Evolutionary conservation across 2,888 invertebrate genomes (phyloP).

Genomic region (Chymomyza procnemis): DNA sequence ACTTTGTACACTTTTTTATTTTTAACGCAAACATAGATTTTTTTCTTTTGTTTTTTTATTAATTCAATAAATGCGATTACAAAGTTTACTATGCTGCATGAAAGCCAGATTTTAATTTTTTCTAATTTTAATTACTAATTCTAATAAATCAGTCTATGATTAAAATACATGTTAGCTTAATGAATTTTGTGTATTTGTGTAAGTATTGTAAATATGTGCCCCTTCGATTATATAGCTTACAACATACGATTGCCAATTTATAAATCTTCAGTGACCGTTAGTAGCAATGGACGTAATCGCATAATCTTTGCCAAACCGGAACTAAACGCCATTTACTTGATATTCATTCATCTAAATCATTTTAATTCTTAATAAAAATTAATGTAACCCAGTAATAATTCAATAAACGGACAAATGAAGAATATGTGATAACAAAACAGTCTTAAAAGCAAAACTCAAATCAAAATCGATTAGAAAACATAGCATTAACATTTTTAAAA

Average conservation of each 20-base stretch:
- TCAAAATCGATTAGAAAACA: not conserved
- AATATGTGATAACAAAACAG: not conserved
- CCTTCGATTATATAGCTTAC: conserved; percentile 31
- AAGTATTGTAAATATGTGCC: conserved; percentile 38
- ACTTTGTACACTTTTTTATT: not conserved
- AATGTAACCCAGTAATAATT: not conserved
- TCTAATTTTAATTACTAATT: conserved; percentile 76
- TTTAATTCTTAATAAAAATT: not conserved
- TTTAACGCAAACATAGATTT: not conserved
- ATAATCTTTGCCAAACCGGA: not conserved
- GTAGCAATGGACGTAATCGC: not conserved
- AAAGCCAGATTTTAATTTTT: conserved; percentile 7
- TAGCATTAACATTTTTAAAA: not conserved
- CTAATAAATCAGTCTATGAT: conserved; percentile 79
- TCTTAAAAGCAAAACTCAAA: not conserved
- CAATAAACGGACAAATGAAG: not conserved
- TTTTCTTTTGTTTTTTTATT: not conserved
- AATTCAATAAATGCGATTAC: conserved; percentile 3
- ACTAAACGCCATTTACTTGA: not conserved
- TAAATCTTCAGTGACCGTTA: not conserved
- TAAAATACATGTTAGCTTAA: conserved; percentile 75
- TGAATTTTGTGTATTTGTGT: conserved; percentile 55
- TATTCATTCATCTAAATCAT: not conserved
- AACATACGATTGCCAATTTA: conserved; percentile 20
- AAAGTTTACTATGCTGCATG: not conserved